These are phyloP conservation scores for Ischnura elegans DNA, from an alignment of 2,888 invertebrate genomes.

Conservation along the genomic window DNA sequence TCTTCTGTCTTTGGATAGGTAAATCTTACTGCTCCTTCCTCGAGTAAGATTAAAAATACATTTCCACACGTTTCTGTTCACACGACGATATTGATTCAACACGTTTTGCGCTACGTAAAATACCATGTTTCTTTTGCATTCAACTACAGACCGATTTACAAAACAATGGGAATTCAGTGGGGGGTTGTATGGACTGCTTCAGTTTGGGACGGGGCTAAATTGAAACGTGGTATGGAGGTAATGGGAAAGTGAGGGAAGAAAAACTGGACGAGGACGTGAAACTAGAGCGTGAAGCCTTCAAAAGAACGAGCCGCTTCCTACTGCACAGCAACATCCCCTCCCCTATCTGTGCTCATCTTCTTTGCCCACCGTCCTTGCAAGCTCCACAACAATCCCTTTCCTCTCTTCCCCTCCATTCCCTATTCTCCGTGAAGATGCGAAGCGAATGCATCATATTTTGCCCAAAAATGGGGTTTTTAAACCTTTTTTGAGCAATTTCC, in stretches of 20 bases:
- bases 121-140: no score
- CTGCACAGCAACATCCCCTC: neutral
- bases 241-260: constrained; percentile 15
- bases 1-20: no score
- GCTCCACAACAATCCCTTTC: neutral
- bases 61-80: no score
- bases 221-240: neutral
- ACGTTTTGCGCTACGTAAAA: no score
- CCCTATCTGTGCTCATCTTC: neutral
- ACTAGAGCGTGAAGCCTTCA: constrained; percentile 61
- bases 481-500: neutral
- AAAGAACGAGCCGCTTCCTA: constrained; percentile 35
- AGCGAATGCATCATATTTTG: neutral
- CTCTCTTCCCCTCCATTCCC: neutral
- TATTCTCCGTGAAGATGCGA: neutral
- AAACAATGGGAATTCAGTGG: no score
- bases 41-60: no score
- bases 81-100: no score
- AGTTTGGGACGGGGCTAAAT: neutral
- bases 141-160: no score
- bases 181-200: no score
- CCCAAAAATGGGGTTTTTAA: constrained; percentile 32
- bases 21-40: no score
- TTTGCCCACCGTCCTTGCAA: neutral
- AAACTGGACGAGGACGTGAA: constrained; percentile 39